Percentiles rank a stretch among this genome's conserved stretches.
phyloP scores from a whole-genome alignment of 35 echinoderm and acorn worm genomes.

The Patiria miniata region DNA sequence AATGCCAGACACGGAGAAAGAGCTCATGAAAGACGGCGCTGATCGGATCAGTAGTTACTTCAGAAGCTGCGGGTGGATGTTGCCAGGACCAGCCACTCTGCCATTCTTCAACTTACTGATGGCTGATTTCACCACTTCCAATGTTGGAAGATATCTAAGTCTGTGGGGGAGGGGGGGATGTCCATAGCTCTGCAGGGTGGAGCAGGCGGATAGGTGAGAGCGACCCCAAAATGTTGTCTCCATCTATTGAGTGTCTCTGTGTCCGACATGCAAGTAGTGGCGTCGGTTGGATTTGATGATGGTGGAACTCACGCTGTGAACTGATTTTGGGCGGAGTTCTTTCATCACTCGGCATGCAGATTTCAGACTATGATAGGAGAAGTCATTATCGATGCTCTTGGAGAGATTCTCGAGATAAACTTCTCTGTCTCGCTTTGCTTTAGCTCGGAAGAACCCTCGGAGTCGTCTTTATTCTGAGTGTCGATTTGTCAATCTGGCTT shows the following conservation, averaged over 20 bases:
- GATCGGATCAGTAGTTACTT: background rate
- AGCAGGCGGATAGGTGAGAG: background rate
- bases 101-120: background rate
- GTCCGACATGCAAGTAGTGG: background rate
- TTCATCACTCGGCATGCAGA: background rate
- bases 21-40: background rate
- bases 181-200: background rate
- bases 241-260: background rate
- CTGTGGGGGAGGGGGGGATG: background rate
- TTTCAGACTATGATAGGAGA: background rate
- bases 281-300: background rate
- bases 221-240: background rate
- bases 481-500: background rate
- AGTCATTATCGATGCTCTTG: background rate
- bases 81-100: background rate
- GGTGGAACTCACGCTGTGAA: background rate
- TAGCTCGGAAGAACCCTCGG: background rate
- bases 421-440: background rate
- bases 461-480: background rate
- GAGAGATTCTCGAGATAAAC: background rate
- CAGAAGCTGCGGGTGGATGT: background rate
- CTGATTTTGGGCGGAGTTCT: background rate
- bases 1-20: background rate
- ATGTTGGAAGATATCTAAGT: background rate
- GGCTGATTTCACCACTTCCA: background rate